Conservation (phyloP, 2,888 invertebrate genomes). For the Cyclophora albipunctata region DNA sequence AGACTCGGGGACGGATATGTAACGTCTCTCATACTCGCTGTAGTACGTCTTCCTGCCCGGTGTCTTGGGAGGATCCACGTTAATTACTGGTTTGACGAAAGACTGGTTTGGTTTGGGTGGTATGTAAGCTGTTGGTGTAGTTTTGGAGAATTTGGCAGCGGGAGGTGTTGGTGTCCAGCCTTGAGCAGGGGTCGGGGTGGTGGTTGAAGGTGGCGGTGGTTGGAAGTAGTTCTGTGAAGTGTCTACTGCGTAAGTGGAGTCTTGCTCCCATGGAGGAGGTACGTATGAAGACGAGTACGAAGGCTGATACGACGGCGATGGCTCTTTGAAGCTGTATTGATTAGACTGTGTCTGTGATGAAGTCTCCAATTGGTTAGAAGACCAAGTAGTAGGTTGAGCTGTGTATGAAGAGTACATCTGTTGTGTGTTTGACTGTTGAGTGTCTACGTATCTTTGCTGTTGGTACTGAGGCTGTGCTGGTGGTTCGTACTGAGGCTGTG, state of each 20-base stretch:
- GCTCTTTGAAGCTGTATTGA: constrained; percentile 46
- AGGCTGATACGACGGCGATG: constrained; percentile 48
- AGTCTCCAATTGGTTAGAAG: constrained; percentile 13
- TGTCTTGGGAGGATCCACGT: constrained; percentile 38
- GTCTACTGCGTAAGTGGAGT: constrained; percentile 47
- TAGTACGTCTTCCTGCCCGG: constrained; percentile 67
- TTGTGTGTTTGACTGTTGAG: constrained; percentile 22
- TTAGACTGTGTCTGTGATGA: constrained; percentile 31
- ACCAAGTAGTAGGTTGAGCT: constrained; percentile 50
- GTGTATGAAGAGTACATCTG: constrained; percentile 39
- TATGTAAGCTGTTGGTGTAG: constrained; percentile 55
- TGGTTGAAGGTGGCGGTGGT: constrained; percentile 35
- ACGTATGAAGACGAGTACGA: constrained; percentile 57
- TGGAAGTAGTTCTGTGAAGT: constrained; percentile 48
- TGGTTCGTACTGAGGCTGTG: constrained; percentile 21
- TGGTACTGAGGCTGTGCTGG: constrained; percentile 31
- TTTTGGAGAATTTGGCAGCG: constrained; percentile 46
- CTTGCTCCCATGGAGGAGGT: constrained; percentile 70
- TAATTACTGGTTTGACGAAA: constrained; percentile 50
- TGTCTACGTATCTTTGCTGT: constrained; percentile 23
- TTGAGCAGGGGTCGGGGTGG: constrained; percentile 26
- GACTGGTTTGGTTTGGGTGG: constrained; percentile 69
- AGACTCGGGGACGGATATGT: constrained; percentile 64
- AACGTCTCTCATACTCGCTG: constrained; percentile 67
- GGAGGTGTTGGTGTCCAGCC: constrained; percentile 48